Percentiles rank a stretch among this genome's conserved stretches.
Conservation (phyloP, 2,888 invertebrate genomes). For the Hyalella azteca region DNA sequence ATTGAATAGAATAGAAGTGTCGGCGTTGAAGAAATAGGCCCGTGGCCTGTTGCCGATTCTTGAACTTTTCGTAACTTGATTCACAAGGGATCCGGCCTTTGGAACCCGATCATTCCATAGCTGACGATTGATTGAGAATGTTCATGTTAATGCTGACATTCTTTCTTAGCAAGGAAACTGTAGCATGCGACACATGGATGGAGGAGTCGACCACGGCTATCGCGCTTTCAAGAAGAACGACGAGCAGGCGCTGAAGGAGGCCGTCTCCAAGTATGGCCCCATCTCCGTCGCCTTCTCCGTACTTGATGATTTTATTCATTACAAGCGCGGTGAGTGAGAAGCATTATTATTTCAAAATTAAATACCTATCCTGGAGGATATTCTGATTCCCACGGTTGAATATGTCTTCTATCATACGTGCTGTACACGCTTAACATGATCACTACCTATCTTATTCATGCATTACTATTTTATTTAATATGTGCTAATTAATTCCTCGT, state of each 20-base stretch:
- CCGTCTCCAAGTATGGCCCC: conserved; percentile 84
- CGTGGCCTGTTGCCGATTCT: background rate
- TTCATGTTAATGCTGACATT: background rate
- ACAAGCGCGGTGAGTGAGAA: conserved; percentile 61
- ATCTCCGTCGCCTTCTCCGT: conserved; percentile 90
- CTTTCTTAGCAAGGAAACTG: background rate
- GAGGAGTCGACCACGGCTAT: conserved; percentile 82
- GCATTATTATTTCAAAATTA: background rate
- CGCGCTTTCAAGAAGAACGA: conserved; percentile 75
- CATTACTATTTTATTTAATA: background rate
- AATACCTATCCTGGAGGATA: background rate
- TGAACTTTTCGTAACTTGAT: background rate
- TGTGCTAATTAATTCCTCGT: too few relatives aligned
- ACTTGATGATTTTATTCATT: conserved; percentile 81
- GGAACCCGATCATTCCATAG: too few relatives aligned
- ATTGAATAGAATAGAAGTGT: background rate
- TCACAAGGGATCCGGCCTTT: background rate
- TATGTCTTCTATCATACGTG: background rate
- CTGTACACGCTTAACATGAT: background rate
- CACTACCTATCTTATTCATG: background rate
- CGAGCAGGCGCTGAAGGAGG: conserved; percentile 75
- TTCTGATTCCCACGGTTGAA: background rate
- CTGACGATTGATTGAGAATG: background rate
- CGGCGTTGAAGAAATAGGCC: background rate
- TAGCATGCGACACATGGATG: conserved; percentile 61